These are phyloP conservation scores for Sphenopsis melanotis DNA, from an alignment of 2,797 vertebrate species.

Conservation along the genomic window DNA sequence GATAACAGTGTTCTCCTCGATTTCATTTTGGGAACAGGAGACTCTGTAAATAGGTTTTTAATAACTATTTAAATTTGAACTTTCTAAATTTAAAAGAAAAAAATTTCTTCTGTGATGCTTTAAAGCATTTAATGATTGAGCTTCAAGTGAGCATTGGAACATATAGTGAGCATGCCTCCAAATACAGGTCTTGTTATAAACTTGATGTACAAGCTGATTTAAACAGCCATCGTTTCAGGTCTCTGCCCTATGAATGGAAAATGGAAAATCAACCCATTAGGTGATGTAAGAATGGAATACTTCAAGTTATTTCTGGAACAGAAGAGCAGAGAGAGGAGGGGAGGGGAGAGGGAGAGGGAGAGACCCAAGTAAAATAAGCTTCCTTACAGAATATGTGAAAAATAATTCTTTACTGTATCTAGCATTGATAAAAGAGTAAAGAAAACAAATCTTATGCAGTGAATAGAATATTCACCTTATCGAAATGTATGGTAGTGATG, in stretches of 20 bases:
- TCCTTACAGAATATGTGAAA: neutral
- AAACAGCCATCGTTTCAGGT: neutral
- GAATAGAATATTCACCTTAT: neutral
- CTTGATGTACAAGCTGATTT: neutral
- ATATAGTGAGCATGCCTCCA: neutral
- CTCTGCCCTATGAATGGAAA: neutral
- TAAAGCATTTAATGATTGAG: neutral
- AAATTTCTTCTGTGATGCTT: neutral
- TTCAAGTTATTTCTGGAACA: neutral
- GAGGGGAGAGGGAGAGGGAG: too few relatives aligned
- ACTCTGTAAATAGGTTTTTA: constrained; percentile 7
- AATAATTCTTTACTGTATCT: neutral
- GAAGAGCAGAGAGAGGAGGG: too few relatives aligned
- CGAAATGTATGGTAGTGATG: neutral
- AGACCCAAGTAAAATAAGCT: neutral
- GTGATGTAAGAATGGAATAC: neutral
- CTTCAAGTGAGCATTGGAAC: neutral
- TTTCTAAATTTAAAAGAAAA: neutral
- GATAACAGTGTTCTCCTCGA: neutral
- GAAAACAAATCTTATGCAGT: neutral
- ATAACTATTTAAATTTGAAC: constrained; percentile 14
- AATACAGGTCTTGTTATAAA: neutral
- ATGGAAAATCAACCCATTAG: neutral
- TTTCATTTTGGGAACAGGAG: neutral
- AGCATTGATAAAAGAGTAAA: neutral